Base-by-base conservation (phyloP, 2,888 invertebrate genomes). In the Dendrolimus pini region DNA sequence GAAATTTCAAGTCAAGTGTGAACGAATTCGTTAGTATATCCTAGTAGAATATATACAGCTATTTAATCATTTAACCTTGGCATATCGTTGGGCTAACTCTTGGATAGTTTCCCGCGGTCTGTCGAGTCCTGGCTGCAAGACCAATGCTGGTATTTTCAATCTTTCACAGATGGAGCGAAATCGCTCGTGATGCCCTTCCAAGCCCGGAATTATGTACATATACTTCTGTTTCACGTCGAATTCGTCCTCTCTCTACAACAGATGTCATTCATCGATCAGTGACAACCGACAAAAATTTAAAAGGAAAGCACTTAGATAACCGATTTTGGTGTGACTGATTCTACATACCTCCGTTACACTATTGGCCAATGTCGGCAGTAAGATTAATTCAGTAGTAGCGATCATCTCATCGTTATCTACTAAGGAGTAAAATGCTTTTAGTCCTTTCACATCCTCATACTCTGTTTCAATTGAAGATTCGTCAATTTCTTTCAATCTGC, bases 351-450 rank as follows among this genome's bases (percentile, higher is more conserved):
- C 47, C 3, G 12, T 47, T 10, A 47, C 12, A 7, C 12, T 7
- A 47, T 47, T 47, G 7, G 47, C 47, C 12, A 77, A 64, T 18
- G 83, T 80, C 12, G 77, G 71, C 57, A 80, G 52, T 42, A 74
- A 64, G 9, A 80, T 72, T 55, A 80, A 62, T 13, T 81, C 80
- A 8, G 72, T 69, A 0, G 81, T 78, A 1, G 78, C 80, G 8
- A 72, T 60, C 3, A 86, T 67, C 61, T 86, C 85, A 18, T 85
- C 84, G 0, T 70, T 59, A 10, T 78, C 78, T 7, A 78, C 68
- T 30, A 75, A 62, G 0, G 72, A 69, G 59, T 77, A 76, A 55
- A 82, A 78, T 9, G 68, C 71, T 0, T 62, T 60, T n/a, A 84
- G 61, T 0, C 82, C 84, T 47, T 56, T 72, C 1, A 59, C 54